Evolutionary conservation across 2,888 invertebrate species (phyloP), one percentile per base, ranked within the genome.

Genomic region (Melinaea marsaeus): DNA sequence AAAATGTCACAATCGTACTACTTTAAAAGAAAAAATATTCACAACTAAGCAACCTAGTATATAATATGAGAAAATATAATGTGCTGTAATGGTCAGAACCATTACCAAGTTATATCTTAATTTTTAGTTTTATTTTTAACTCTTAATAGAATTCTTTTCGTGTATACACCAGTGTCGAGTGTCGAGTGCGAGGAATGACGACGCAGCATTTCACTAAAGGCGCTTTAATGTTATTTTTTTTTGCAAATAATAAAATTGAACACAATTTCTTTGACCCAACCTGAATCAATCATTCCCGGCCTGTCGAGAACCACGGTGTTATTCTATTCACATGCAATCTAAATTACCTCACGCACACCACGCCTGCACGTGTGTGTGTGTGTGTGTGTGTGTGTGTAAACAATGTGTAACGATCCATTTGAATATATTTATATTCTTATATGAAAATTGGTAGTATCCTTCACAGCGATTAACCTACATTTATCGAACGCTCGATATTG

Each of bases 401-500:
- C n/a, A n/a, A 22, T 48, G 7, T 48, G 7, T 32, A 7, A 51
- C 32, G 7, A 51, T 51, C 32, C 32, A 51, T 51, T 51, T 51
- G 4, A 51, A 51, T 13, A 11, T 45, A 45, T 45, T 45, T 9
- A n/a, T 46, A 46, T 60, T 22, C 22, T 55, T 62, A 58, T 61
- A 64, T 68, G 37, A 45, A 57, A 68, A 51, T 59, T 60, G 42
- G 73, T 72, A 79, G 80, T 22, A 22, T 83, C 88, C 88, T 88
- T 89, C 87, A 86, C 84, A 83, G 79, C 74, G 70, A 84, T 85
- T 84, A 85, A 82, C 81, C 81, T 76, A 74, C 66, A 77, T 86
- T 86, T 81, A 78, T 83, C 80, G 85, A 85, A 65, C 61, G 71
- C 76, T 78, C 79, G 81, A 82, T 82, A 79, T 80, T 81, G 81